Base-by-base conservation (phyloP, 2,888 invertebrate genomes). In the Agonum fuliginosum region DNA sequence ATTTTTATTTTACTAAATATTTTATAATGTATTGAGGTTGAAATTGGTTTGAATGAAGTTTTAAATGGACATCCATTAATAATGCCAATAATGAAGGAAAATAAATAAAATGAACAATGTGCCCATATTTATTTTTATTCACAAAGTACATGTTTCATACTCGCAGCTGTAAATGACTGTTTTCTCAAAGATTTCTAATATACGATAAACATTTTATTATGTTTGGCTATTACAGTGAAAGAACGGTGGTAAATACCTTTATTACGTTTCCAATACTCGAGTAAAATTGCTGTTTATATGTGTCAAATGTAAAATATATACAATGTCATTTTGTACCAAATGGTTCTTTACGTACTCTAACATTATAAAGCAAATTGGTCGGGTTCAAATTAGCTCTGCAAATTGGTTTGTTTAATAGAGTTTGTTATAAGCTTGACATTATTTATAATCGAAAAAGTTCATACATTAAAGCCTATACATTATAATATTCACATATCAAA, bases 201-300 rank as follows among this genome's bases (percentile, higher is more conserved):
- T 54, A 54, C 54, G 54, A 54, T 54, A 54, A 54, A 54, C 24
- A 54, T 54, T 54, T 54, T 54, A 54, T 22, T 54, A 14, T 54
- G 24, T 24, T 43, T 24, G n/a, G 24, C 24, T 54, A 54, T 54
- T 54, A 48, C 24, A n/a, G 24, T 54, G n/a, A 54, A 30, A 30
- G 30, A 30, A 30, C 3, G 30, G 30, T 30, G 30, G 30, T 5
- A 30, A 30, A 30, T 30, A 54, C 54, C 12, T 54, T n/a, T 54
- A 24, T 54, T 54, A 5, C 22, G 12, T 24, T 51, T 54, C 22
- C 22, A 24, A 54, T 24, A 54, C 24, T 14, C 43, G 8, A 43
- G 2, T 14, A 54, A 12, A 54, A n/a, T n/a, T 54, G 5, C 24
- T 22, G 22, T 54, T 54, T 54, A 54, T 24, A 54, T 24, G 54